Evolutionary conservation across 2,797 vertebrate genomes (phyloP).

Genomic region (Melanotaenia trifasciata): DNA sequence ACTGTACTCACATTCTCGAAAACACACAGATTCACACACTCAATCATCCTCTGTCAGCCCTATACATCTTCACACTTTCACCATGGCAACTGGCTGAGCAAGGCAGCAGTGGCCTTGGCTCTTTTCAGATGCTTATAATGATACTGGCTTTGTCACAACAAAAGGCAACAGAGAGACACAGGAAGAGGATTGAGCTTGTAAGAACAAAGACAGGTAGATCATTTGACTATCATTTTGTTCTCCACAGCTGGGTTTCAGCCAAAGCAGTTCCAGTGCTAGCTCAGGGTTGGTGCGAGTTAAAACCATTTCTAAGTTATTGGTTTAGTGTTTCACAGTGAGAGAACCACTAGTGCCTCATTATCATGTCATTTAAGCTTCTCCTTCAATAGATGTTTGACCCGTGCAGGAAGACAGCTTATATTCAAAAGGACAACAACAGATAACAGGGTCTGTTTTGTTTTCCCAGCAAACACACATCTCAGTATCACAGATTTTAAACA

Average conservation of each 20-base stretch:
- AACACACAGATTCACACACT: constrained; percentile 11
- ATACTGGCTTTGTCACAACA: constrained; percentile 61
- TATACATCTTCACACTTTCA: constrained; percentile 67
- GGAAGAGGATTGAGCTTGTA: background rate
- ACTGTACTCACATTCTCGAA: constrained; percentile 3
- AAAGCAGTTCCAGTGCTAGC: too few species aligned
- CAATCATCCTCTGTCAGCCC: constrained; percentile 32
- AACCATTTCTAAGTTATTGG: too few species aligned
- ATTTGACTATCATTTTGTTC: background rate
- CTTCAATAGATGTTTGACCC: too few species aligned
- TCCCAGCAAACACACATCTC: too few species aligned
- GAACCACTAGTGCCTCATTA: too few species aligned
- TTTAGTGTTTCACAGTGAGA: too few species aligned
- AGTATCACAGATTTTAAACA: too few species aligned
- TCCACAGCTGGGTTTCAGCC: constrained; percentile 4
- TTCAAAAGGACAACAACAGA: too few species aligned
- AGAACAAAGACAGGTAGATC: constrained; percentile 48
- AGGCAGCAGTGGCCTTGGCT: constrained; percentile 54
- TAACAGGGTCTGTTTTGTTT: too few species aligned
- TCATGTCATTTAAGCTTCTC: too few species aligned
- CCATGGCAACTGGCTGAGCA: constrained; percentile 74
- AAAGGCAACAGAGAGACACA: background rate
- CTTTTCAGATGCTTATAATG: constrained; percentile 53
- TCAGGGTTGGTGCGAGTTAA: too few species aligned
- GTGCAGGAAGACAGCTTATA: too few species aligned